phyloP scores from a whole-genome alignment of 2,888 invertebrate species.

The Rhaphigaster nebulosa region DNA sequence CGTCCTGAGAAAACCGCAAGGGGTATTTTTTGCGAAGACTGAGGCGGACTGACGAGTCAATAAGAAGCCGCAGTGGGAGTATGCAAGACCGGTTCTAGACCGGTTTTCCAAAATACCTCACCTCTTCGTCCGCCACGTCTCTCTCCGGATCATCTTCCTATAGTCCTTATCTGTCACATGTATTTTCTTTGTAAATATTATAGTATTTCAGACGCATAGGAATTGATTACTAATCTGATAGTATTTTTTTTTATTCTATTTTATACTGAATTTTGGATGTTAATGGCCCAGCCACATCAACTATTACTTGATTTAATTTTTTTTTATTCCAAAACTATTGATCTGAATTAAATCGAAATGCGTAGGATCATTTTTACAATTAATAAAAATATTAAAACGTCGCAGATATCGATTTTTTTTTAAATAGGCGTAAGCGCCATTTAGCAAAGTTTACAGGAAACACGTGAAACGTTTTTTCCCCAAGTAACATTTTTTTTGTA shows the following conservation, averaged over 20 bases:
- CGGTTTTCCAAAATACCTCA: constrained; percentile 46
- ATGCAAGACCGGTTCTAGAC: constrained; percentile 40
- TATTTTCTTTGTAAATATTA: not conserved
- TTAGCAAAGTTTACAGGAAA: no score
- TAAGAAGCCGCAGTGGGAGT: constrained; percentile 24
- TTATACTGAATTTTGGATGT: not conserved
- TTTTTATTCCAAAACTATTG: no score
- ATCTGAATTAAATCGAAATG: no score
- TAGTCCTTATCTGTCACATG: constrained; percentile 1
- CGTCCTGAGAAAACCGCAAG: not conserved
- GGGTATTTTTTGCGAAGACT: constrained; percentile 11
- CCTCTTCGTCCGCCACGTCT: not conserved
- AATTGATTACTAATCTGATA: not conserved
- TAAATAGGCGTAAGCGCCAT: no score
- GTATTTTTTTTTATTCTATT: not conserved
- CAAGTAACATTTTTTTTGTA: no score
- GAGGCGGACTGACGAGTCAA: constrained; percentile 46
- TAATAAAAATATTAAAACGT: no score
- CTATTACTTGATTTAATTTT: no score
- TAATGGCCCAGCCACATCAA: no score
- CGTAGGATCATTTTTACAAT: no score
- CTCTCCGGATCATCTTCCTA: constrained; percentile 14
- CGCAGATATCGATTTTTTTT: no score
- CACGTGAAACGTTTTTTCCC: no score
- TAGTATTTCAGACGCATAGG: not conserved